Evolutionary conservation across 2,797 vertebrate species (phyloP), one percentile per base, ranked within the genome.

Genomic region (Myotis daubentonii): DNA sequence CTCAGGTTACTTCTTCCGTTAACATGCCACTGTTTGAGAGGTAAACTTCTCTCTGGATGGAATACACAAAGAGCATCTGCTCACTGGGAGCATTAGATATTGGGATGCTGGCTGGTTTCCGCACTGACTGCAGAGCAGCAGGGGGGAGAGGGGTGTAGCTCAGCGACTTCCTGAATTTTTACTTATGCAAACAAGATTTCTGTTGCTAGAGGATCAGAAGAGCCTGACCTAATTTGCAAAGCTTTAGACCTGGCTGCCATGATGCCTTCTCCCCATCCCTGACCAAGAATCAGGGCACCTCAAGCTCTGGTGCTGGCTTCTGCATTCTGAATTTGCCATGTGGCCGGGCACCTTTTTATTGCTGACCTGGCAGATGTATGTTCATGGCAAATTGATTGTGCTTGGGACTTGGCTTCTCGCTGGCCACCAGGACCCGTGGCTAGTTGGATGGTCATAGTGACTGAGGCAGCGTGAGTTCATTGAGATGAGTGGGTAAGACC

Each of bases 21-120:
- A 23, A 51, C 53, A 95, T 55, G n/a, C 86, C 19, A 20, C 36
- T 30, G 0, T 36, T 47, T 76, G 80, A 93, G 97, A 97, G 92
- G 7, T 2, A 22, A 60, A 62, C 15, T 62, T 76, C 3, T 20
- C 72, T 76, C 3, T 22, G 10, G n/a, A 53, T 55, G 49, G 10
- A 62, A n/a, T 70, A 84, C 93, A 16, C 0, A 44, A 66, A 0
- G 33, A 89, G 44, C 15, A 68, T 74, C 55, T 30, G 3, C 75
- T 47, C 0, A 41, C 44, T 82, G 65, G 92, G 72, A 57, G 86
- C 25, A 16, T 78, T 66, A n/a, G 49, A 25, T 87, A 6, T 49
- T 89, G 76, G 86, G 68, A 8, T 13, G 17, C 75, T 0, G 71
- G 0, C 38, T 78, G 68, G 44, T 49, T n/a, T 87, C 30, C 57